Evolutionary conservation across 2,797 vertebrate genomes (phyloP).

Genomic region (Coreius guichenoti): DNA sequence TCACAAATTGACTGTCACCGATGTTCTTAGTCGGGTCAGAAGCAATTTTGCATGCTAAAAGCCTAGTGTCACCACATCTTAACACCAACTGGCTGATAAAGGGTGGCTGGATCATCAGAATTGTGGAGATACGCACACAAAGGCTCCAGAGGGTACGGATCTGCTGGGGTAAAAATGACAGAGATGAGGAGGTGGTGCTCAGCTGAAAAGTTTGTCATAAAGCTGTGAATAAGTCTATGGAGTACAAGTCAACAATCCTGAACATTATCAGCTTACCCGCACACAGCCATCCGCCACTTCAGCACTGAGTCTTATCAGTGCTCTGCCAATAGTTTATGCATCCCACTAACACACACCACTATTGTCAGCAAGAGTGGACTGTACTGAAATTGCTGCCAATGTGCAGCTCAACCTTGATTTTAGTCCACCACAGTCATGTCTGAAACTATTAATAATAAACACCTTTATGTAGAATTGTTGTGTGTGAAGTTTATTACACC

Average conservation of each 20-base stretch:
- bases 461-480: background rate
- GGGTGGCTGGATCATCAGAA: conserved; percentile 13
- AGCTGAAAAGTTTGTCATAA: conserved; percentile 36
- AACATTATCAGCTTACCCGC: conserved; percentile 64
- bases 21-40: conserved; percentile 7
- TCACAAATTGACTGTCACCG: conserved; percentile 41
- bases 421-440: conserved; percentile 60
- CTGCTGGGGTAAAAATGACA: conserved; percentile 12
- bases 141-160: background rate
- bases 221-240: conserved; percentile 30
- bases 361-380: conserved; percentile 48
- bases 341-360: conserved; percentile 48
- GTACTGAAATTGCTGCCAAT: conserved; percentile 3
- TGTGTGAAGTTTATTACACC: conserved; percentile 31
- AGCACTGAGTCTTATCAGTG: conserved; percentile 71
- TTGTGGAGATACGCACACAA: conserved; percentile 7
- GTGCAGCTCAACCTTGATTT: conserved; percentile 54
- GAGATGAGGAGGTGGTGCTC: conserved; percentile 25
- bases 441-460: conserved; percentile 65
- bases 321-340: conserved; percentile 59
- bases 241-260: conserved; percentile 51
- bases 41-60: conserved; percentile 31
- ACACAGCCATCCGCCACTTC: conserved; percentile 63
- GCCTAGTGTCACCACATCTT: conserved; percentile 12
- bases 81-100: conserved; percentile 50